Evolutionary conservation across 2,888 invertebrate species (phyloP).

Genomic region (Lasiommata megera): DNA sequence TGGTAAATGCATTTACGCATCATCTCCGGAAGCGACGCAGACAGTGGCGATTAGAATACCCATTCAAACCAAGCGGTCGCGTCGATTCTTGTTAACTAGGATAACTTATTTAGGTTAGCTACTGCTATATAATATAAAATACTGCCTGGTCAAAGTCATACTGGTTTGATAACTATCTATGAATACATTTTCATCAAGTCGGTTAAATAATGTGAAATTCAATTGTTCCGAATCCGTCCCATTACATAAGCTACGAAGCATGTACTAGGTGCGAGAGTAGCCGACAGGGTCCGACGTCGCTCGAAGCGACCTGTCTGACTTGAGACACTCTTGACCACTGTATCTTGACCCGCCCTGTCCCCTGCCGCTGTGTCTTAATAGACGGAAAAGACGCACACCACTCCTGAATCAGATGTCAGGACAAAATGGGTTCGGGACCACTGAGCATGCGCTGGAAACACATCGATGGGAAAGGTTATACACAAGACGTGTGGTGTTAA

Average conservation of each 20-base stretch:
- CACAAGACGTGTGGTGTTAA: slow-evolving; percentile 25
- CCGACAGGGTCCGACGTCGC: slow-evolving; percentile 45
- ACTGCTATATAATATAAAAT: too few species aligned
- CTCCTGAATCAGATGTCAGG: slow-evolving; percentile 36
- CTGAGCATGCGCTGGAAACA: slow-evolving; percentile 51
- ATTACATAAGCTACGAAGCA: slow-evolving; percentile 43
- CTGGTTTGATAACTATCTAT: too few species aligned
- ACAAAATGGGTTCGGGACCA: slow-evolving; percentile 38
- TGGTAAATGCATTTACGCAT: too few species aligned
- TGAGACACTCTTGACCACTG: slow-evolving; percentile 43
- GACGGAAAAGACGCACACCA: slow-evolving; percentile 36
- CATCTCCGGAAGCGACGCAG: too few species aligned
- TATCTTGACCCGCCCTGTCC: slow-evolving; percentile 38
- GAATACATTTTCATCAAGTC: background rate
- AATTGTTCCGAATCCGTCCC: slow-evolving; percentile 37
- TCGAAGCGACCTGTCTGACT: slow-evolving; percentile 48
- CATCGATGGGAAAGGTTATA: slow-evolving; percentile 41
- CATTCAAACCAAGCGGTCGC: too few species aligned
- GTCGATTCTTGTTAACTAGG: too few species aligned
- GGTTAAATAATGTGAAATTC: background rate
- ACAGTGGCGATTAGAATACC: too few species aligned
- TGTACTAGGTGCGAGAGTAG: slow-evolving; percentile 39
- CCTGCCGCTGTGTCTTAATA: slow-evolving; percentile 34
- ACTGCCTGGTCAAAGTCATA: too few species aligned
- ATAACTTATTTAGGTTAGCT: too few species aligned